Base-by-base conservation (phyloP, 2,888 invertebrate genomes). In the Microplitis manilae region DNA sequence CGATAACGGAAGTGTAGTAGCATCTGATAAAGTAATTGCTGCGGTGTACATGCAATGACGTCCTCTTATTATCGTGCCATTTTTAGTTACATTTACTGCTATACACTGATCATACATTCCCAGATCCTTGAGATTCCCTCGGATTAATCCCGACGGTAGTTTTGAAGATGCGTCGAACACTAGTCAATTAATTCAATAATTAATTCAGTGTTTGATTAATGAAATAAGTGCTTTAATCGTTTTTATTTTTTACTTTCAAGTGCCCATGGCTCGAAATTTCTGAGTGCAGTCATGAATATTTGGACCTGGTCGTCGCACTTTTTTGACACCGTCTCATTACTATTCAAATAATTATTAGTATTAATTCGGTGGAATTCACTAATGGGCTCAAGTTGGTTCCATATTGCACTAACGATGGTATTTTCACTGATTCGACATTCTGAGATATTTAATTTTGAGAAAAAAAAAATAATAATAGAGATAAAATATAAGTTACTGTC, bases 91-190 rank as follows among this genome's bases (percentile, higher is more conserved):
- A 38, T 81, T 71, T 0, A 88, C 78, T 0, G 59, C 64, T 5
- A 82, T 17, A 80, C 92, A 92, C 84, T 92, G 90, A 76, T 90
- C 89, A 83, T 88, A 92, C 79, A 90, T 89, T 8, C 92, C 92
- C 40, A 90, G 84, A 77, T 91, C 90, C 17, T 89, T 85, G 6
- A 89, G 78, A 80, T 91, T 91, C 0, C 91, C 91, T 9, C 84
- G 78, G 5, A 91, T 81, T 15, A 92, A 79, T 2, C 91, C 91
- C 7, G 90, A 86, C 50, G 90, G 91, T 1, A 91, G 80, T 83
- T 91, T 92, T 2, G 91, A 90, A 2, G 90, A 90, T 0, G 92
- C 86, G 82, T 92, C 92, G 39, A 91, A 81, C 91, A 92, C 92
- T 67, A 13, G 30, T 30, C 30, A 30, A 4, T 30, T 30, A 4